Evolutionary conservation across 2,113 vertebrate species (phyloP), one percentile per base, ranked within the genome.

Genomic region (Chascanopsetta lugubris): DNA sequence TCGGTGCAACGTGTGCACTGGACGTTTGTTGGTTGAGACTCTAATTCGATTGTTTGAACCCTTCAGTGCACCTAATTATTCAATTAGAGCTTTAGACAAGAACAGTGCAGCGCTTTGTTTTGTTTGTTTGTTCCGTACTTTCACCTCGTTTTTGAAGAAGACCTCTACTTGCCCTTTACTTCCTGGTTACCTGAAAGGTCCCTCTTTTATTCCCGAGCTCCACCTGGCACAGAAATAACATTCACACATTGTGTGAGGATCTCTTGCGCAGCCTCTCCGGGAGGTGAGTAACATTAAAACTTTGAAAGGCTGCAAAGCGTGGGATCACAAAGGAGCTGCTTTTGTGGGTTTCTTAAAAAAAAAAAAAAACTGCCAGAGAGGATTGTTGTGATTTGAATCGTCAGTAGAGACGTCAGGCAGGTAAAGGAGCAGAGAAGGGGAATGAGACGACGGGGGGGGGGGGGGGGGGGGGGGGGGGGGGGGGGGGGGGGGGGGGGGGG

Each of bases 301-400:
- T 43, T 1, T 29, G 51, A 54, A 45, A 61, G 59, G 27, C 34
- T 50, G 11, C 36, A 45, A 69, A 63, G 51, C 2, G 3, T 43
- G 53, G 22, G 27, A 43, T 69, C 8, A 3, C 15, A 78, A 63
- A 78, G 34, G 61, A 61, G 62, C 51, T 58, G 48, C 43, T 27
- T 79, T 64, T 59, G 25, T 71, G 18, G 26, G 50, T 58, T 65
- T 11, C 36, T n/a, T n/a, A n/a, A n/a, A n/a, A n/a, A n/a, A n/a
- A n/a, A n/a, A n/a, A n/a, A n/a, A n/a, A 36, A 47, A 69, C 47
- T 8, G 27, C 29, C 46, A 25, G n/a, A 26, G 18, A 30, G 48
- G 36, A 67, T 70, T 71, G 64, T 71, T n/a, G 58, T 57, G n/a
- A 58, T 69, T 71, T 50, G 49, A 60, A 70, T 75, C 8, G 22